phyloP scores from a whole-genome alignment of 1,140 invertebrate genomes.

The Ceratina australensis region DNA sequence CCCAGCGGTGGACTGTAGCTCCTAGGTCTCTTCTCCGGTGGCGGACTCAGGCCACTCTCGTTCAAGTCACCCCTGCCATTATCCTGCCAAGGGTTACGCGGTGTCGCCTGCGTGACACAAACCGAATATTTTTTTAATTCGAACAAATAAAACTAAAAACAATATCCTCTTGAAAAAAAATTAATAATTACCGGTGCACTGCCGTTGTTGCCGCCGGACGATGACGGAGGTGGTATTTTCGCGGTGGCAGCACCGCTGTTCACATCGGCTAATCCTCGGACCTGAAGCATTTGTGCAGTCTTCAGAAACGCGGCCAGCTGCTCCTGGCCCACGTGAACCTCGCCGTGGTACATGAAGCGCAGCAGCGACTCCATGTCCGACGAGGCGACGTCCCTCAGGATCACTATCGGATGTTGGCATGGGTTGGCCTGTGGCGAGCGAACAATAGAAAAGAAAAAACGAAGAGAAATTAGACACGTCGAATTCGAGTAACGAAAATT shows the following conservation, averaged over 20 bases:
- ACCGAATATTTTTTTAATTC: neutral
- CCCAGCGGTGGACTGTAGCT: slow-evolving; percentile 79
- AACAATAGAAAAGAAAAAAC: slow-evolving; percentile 29
- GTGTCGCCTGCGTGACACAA: slow-evolving; percentile 67
- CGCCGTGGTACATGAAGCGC: slow-evolving; percentile 97
- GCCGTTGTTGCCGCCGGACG: slow-evolving; percentile 75
- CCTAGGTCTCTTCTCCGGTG: slow-evolving; percentile 80
- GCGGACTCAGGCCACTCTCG: slow-evolving; percentile 77
- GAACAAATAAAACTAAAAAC: neutral
- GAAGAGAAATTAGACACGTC: neutral
- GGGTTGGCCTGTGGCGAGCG: slow-evolving; percentile 85
- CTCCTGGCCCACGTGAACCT: slow-evolving; percentile 95
- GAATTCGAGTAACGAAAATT: slow-evolving; percentile 1
- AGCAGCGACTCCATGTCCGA: slow-evolving; percentile 94
- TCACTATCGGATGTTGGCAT: slow-evolving; percentile 96
- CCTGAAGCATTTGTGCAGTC: slow-evolving; percentile 94
- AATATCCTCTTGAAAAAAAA: no score
- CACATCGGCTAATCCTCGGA: slow-evolving; percentile 93
- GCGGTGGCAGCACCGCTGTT: slow-evolving; percentile 81
- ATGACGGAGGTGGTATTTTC: slow-evolving; percentile 72
- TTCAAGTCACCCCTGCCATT: slow-evolving; percentile 76
- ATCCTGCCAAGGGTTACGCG: slow-evolving; percentile 80
- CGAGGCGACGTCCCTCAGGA: slow-evolving; percentile 92
- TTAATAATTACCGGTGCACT: slow-evolving; percentile 74
- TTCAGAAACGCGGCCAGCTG: slow-evolving; percentile 92